Evolutionary conservation across 2,888 invertebrate species (phyloP), one percentile per base, ranked within the genome.

Genomic region (Rhogogaster chlorosoma): DNA sequence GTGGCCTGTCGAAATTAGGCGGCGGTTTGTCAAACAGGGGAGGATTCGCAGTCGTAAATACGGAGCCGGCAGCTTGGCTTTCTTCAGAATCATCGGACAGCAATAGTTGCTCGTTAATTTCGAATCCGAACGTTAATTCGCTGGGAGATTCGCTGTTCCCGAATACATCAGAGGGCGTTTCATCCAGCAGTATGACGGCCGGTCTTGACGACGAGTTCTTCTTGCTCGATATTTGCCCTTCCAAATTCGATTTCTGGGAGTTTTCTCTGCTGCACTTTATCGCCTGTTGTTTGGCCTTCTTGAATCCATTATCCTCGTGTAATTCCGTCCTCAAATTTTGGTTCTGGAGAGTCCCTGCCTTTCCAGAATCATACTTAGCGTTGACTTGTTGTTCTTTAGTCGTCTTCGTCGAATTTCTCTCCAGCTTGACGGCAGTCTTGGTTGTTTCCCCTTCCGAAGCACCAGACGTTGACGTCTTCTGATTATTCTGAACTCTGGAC

Each of bases 101-200:
- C 89, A 97, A 94, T 90, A 97, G 94, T 92, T 96, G 96, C 93
- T 97, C 96, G 93, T 97, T 97, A 86, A 97, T 94, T 91, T 96
- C 97, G 93, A 97, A 97, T 18, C 97, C 97, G 93, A 98, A 98
- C 57, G 97, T 97, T 85, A 97, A 95, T 93, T 96, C 95, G 87
- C 95, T 95, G 88, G 94, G 94, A 88, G 94, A 93, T 84, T 93
- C 92, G 84, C 45, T 94, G 92, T 83, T 93, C 91, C 88, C 91
- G 61, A 88, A 87, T 73, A 89, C 71, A 80, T 93, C 93, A 4
- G 90, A 89, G 0, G 89, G 86, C 29, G 93, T 93, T 87, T 94
- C 94, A 90, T 96, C 96, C 92, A 96, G 95, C 88, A 97, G 94
- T 91, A 97, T 96, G 86, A 97, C 97, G 83, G 97, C 96, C 84